Base-by-base conservation (phyloP, 2,113 vertebrate species). In the Atrichornis clamosus region DNA sequence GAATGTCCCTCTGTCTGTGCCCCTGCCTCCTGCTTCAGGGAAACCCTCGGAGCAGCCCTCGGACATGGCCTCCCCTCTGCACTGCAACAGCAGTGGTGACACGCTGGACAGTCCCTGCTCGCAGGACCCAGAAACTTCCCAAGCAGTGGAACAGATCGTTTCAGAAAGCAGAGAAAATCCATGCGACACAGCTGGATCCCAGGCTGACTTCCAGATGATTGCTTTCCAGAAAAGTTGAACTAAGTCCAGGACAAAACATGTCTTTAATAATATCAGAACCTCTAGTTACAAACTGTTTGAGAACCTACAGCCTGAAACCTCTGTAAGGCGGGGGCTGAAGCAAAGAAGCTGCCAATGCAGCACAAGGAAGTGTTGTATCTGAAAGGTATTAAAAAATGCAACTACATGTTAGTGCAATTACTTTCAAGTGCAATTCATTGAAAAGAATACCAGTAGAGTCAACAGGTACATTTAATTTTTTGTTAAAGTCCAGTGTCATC, bases 31-130 rank as follows among this genome's bases (percentile, higher is more conserved):
- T 58, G 83, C 98, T 24, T 75, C 97, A 10, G 98, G 98, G 85
- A 99, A 99, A 90, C 67, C 97, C 49, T 16, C 97, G 1, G 98
- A 98, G 46, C 98, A 98, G 58, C 98, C 98, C 6, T 93, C 98
- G 2, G 98, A 98, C 49, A 95, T 98, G 6, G 84, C 97, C 37
- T 98, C 98, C 23, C 98, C 98, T 23, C 93, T 98, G 26, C 98
- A 97, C 96, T 98, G 98, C 96, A 98, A 98, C 89, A 98, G 98
- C 95, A 97, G 59, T 7, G 98, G 98, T 6, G 98, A 99, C 72
- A 93, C 97, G 23, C 52, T 98, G 87, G 97, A 97, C 24, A 98
- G 98, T 60, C 98, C 99, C 68, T 97, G 96, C 77, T 88, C 97
- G 24, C 97, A 98, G 96, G 98, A 99, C 68, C 77, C 96, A 23